Conservation (phyloP, 2,888 invertebrate species). For the Synanthedon tipuliformis region DNA sequence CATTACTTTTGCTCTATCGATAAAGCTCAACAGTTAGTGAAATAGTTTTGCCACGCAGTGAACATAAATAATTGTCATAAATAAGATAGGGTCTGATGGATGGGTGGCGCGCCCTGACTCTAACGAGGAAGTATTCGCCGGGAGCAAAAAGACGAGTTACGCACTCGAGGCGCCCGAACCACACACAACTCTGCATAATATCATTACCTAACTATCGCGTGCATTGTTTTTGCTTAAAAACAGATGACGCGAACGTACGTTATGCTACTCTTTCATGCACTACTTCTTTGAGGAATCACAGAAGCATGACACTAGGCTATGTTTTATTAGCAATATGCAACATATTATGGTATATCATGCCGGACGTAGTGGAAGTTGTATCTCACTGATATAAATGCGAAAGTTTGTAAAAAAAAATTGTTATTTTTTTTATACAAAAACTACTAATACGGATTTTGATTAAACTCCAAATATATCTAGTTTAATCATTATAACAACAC, state of each 20-base stretch:
- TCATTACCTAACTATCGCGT: conserved; percentile 24
- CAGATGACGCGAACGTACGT: conserved; percentile 30
- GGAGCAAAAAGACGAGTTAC: conserved; percentile 22
- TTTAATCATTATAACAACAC: too few relatives aligned
- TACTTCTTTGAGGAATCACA: conserved; percentile 20
- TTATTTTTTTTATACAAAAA: too few relatives aligned
- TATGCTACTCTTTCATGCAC: conserved; percentile 28
- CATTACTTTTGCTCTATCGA: conserved; percentile 68
- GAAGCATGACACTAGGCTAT: conserved; percentile 24
- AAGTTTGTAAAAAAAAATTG: too few relatives aligned
- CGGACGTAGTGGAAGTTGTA: too few relatives aligned
- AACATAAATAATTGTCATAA: conserved; percentile 70
- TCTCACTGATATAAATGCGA: too few relatives aligned
- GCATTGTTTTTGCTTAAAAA: conserved; percentile 19
- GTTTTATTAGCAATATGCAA: too few relatives aligned
- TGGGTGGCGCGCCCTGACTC: conserved; percentile 31
- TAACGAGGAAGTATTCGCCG: conserved; percentile 47
- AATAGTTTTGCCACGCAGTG: conserved; percentile 60
- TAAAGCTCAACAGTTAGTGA: conserved; percentile 68
- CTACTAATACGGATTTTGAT: too few relatives aligned
- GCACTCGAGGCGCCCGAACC: conserved; percentile 8
- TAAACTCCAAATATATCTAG: too few relatives aligned
- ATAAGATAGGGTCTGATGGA: conserved; percentile 63
- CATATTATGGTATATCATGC: too few relatives aligned
- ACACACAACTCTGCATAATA: conserved; percentile 14